These are phyloP conservation scores for Leptothorax acervorum DNA, from an alignment of 2,888 invertebrate species.

Conservation along the genomic window DNA sequence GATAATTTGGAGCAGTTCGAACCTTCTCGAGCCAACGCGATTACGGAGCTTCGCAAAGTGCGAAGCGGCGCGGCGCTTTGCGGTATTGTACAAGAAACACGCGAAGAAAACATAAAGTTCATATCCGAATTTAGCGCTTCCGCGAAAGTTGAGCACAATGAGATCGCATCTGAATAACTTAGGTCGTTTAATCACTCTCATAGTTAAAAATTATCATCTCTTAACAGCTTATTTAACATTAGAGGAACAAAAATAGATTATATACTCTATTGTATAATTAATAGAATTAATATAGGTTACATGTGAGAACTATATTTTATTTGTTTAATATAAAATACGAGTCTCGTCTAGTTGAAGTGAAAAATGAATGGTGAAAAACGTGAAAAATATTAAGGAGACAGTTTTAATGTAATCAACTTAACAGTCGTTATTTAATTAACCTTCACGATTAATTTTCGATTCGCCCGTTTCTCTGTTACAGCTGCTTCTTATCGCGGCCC, in stretches of 20 bases:
- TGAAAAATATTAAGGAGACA: neutral
- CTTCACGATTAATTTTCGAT: slow-evolving; percentile 9
- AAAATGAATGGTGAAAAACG: neutral
- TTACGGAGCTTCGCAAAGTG: neutral
- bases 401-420: neutral
- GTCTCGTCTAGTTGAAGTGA: neutral
- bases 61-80: neutral
- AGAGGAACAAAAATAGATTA: neutral
- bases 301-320: neutral
- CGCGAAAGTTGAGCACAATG: slow-evolving; percentile 8
- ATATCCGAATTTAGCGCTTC: neutral
- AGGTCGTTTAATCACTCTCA: neutral
- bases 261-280: neutral
- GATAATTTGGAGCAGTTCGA: neutral
- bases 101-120: slow-evolving; percentile 8
- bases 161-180: slow-evolving; percentile 1
- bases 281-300: neutral
- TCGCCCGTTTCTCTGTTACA: slow-evolving; percentile 61
- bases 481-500: slow-evolving; percentile 92
- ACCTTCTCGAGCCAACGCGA: neutral
- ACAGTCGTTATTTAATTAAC: neutral
- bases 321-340: neutral
- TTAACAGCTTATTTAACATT: neutral
- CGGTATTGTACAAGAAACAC: neutral
- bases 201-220: neutral